Evolutionary conservation across 2,888 invertebrate genomes (phyloP).

Genomic region (Perizoma flavofasciatum): DNA sequence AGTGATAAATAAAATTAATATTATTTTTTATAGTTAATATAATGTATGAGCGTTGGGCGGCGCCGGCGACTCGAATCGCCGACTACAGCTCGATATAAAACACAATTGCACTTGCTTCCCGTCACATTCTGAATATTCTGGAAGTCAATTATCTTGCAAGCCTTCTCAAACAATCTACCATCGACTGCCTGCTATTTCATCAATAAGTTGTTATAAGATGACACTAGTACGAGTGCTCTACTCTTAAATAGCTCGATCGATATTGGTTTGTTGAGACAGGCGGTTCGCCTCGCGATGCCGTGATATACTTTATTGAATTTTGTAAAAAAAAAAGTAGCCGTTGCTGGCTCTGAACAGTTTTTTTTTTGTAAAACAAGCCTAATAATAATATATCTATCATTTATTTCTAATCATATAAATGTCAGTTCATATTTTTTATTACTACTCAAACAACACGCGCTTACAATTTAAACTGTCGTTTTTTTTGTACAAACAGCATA

Average conservation of each 20-base stretch:
- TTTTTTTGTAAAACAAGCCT: constrained; percentile 11
- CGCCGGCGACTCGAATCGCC: constrained; percentile 11
- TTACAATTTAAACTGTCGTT: constrained; percentile 27
- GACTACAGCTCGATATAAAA: constrained; percentile 26
- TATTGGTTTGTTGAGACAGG: background rate
- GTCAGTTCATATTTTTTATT: constrained; percentile 38
- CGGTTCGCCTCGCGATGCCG: background rate
- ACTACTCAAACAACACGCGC: constrained; percentile 28
- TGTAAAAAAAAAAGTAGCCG: background rate
- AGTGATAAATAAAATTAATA: constrained; percentile 40
- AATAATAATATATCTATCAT: constrained; percentile 23
- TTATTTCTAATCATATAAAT: constrained; percentile 33
- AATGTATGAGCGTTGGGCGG: constrained; percentile 22
- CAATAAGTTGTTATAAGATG: no score
- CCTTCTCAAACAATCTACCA: background rate
- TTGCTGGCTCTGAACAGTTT: constrained; percentile 1
- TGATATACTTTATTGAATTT: no score
- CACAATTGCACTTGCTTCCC: constrained; percentile 41
- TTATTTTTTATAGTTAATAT: constrained; percentile 29
- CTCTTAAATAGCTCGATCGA: background rate
- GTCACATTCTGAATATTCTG: constrained; percentile 25
- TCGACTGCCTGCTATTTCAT: no score
- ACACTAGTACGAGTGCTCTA: background rate
- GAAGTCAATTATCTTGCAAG: constrained; percentile 6
- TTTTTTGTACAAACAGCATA: constrained; percentile 1